Evolutionary conservation across 2,113 vertebrate genomes (phyloP).

Genomic region (Pygoscelis antarcticus): DNA sequence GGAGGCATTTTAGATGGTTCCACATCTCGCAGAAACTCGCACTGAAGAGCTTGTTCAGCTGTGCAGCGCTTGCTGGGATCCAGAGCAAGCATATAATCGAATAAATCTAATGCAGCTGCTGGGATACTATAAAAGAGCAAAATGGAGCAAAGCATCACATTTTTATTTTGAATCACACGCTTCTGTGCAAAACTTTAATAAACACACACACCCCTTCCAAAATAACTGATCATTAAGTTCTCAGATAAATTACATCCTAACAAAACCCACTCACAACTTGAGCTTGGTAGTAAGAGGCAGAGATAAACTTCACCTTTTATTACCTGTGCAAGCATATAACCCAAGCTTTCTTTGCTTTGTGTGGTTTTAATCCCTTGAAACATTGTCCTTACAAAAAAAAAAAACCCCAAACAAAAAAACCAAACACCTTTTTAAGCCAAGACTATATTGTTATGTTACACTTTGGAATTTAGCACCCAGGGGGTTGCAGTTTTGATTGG

Average conservation of each 20-base stretch:
- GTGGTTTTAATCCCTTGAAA: not conserved
- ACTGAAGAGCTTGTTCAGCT: conserved; percentile 92
- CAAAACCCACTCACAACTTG: not conserved
- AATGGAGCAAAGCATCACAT: not conserved
- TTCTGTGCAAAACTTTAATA: not conserved
- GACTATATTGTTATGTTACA: not conserved
- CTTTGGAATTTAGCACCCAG: not conserved
- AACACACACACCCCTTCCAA: not conserved
- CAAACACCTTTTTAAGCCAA: not conserved
- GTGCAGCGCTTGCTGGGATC: conserved; percentile 97
- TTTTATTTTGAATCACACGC: not conserved
- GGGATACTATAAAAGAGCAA: conserved; percentile 82
- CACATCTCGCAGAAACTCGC: conserved; percentile 94
- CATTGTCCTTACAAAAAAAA: not conserved
- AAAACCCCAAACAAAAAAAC: not conserved
- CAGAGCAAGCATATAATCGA: conserved; percentile 97
- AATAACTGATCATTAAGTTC: not conserved
- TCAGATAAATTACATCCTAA: not conserved
- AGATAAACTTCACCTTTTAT: not conserved
- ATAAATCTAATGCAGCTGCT: conserved; percentile 89
- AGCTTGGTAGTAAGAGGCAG: not conserved
- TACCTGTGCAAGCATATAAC: not conserved
- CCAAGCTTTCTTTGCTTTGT: not conserved
- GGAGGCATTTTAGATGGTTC: conserved; percentile 98
- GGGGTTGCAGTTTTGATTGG: not conserved